Conservation (phyloP, 2,113 vertebrate genomes). For the Rissa tridactyla region DNA sequence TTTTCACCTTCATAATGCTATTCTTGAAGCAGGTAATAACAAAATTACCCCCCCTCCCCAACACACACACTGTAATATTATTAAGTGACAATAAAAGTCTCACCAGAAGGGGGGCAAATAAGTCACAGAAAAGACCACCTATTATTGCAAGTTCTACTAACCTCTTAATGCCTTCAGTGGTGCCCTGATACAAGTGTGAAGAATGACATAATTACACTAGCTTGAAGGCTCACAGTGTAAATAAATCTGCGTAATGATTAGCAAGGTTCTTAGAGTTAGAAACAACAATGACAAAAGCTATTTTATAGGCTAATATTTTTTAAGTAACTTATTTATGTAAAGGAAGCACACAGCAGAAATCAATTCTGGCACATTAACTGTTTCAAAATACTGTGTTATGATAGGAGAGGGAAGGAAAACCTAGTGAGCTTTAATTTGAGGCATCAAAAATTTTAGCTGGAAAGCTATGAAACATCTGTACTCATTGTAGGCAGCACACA, state of each 20-base stretch:
- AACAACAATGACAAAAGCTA: neutral
- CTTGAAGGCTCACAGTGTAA: neutral
- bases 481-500: neutral
- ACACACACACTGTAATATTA: neutral
- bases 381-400: neutral
- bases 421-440: neutral
- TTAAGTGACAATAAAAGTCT: neutral
- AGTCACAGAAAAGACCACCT: neutral
- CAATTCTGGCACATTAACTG: neutral
- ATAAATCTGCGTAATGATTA: constrained; percentile 44
- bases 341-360: neutral
- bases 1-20: neutral
- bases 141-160: neutral
- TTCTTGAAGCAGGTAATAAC: neutral
- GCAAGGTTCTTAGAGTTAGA: neutral
- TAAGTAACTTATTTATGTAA: neutral
- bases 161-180: neutral
- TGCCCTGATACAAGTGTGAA: neutral
- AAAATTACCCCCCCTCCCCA: neutral
- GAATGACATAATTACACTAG: constrained; percentile 7
- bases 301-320: constrained; percentile 20
- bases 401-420: neutral
- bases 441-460: neutral
- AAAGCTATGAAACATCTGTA: neutral
- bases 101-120: neutral